Evolutionary conservation across 2,888 invertebrate genomes (phyloP), one percentile per base, ranked within the genome.

Genomic region (Auanema sp.): DNA sequence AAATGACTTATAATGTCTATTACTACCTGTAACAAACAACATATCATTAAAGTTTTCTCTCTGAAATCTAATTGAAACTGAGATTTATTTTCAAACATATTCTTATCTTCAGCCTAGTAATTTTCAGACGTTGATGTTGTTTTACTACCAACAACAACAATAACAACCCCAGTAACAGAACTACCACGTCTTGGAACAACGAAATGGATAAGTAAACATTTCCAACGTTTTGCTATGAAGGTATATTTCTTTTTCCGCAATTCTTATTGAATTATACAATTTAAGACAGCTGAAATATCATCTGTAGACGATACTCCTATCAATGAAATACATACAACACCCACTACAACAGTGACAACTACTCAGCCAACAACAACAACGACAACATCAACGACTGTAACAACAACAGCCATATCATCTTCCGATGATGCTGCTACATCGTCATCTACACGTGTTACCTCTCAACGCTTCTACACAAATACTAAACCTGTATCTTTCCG

Each of bases 401-500:
- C 21, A n/a, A 50, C 64, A 43, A 63, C 58, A 33, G 47, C 43
- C 24, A 24, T 53, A 50, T 41, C 65, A 33, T 64, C 64, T 0
- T 55, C 65, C 0, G 59, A 41, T 42, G 56, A 33, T 55, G 51
- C 44, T 47, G 59, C 65, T 23, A 60, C 71, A 1, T 54, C 58
- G 2, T 5, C 50, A 8, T 49, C 61, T 12, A 54, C 55, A 10
- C 53, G 54, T 11, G 33, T 33, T 33, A 33, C 33, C 33, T 33
- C 33, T 8, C 55, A 33, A 18, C 62, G 64, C 23, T 72, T 70
- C 61, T 72, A 60, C 60, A 72, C 72, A 0, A 65, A 70, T 16
- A 73, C 68, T 1, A 69, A 69, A 42, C 74, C 74, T n/a, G 63
- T 65, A 0, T 65, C 70, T 11, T 75, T 75, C 58, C 47, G 63